These are phyloP conservation scores for Streptopelia turtur DNA, from an alignment of 2,797 vertebrate genomes.

Conservation along the genomic window DNA sequence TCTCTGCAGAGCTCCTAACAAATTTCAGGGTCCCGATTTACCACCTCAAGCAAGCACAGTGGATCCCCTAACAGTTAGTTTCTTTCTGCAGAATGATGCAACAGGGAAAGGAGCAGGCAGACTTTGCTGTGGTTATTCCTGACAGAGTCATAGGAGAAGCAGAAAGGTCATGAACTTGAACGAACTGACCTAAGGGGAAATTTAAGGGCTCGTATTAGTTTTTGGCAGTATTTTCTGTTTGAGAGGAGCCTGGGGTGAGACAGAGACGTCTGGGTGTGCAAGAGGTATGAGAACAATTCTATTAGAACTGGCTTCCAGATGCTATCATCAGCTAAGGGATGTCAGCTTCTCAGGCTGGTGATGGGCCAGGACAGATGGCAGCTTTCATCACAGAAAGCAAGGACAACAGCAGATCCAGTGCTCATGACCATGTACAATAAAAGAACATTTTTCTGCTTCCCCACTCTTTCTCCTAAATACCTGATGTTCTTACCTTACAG, in stretches of 20 bases:
- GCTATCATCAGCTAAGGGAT: neutral
- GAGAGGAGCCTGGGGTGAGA: slow-evolving; percentile 2
- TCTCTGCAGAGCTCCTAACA: neutral
- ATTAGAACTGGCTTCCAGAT: slow-evolving; percentile 4
- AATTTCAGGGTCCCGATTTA: neutral
- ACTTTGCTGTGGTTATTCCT: neutral
- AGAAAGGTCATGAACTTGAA: neutral
- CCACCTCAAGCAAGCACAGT: neutral
- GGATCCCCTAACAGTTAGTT: neutral
- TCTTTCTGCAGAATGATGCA: neutral
- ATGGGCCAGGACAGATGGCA: slow-evolving; percentile 6
- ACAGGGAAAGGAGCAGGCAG: neutral
- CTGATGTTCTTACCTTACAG: neutral
- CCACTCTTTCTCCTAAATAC: neutral
- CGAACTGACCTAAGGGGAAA: neutral
- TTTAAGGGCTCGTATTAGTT: neutral
- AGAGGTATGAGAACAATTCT: slow-evolving; percentile 10
- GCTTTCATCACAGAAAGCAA: slow-evolving; percentile 14
- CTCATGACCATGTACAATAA: neutral
- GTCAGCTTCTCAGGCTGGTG: neutral
- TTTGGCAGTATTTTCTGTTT: slow-evolving; percentile 38
- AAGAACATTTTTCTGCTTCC: neutral
- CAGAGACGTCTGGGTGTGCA: neutral
- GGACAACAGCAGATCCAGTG: neutral
- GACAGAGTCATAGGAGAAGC: neutral